A percentile compares a stretch with the other conserved stretches of the same genome.
phyloP scores from a whole-genome alignment of 2,113 vertebrate species.

The Hippoglossus stenolepis region DNA sequence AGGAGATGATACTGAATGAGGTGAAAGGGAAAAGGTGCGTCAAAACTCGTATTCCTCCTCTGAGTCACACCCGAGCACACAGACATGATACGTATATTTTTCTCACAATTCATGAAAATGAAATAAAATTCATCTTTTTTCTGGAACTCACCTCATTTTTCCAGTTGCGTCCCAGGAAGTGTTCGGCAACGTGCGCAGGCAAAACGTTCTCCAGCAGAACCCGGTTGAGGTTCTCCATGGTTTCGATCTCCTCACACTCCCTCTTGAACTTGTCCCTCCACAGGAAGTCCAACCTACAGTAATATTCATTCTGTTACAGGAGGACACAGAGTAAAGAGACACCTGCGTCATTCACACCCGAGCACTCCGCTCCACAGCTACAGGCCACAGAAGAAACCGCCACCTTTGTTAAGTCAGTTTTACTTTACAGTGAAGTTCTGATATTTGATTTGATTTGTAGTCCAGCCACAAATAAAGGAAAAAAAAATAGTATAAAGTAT shows the following conservation, averaged over 20 bases:
- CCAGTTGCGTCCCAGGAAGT: conserved; percentile 96
- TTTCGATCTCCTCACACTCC: conserved; percentile 99
- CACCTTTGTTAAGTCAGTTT: background rate
- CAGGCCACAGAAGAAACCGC: conserved; percentile 25
- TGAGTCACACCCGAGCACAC: too few relatives aligned
- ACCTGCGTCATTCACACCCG: conserved; percentile 72
- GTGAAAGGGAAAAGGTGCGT: too few relatives aligned
- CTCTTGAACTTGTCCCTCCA: conserved; percentile 99
- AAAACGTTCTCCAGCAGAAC: conserved; percentile 97
- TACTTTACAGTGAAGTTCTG: background rate
- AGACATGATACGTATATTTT: too few relatives aligned
- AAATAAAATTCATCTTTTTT: background rate
- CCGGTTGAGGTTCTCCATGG: conserved; percentile 97
- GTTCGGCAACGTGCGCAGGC: conserved; percentile 95
- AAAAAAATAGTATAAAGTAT: too few relatives aligned
- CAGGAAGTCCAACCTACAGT: conserved; percentile 99
- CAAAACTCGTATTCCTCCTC: too few relatives aligned
- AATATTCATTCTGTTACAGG: conserved; percentile 99
- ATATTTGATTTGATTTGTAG: background rate
- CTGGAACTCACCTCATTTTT: conserved; percentile 91
- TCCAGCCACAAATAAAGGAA: background rate
- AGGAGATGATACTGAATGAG: too few relatives aligned
- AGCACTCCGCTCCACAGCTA: conserved; percentile 52
- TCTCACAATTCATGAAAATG: too few relatives aligned
- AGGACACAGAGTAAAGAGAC: conserved; percentile 95